These are phyloP conservation scores for Sycophaga agraensis DNA, from an alignment of 1,140 invertebrate species.

Conservation along the genomic window DNA sequence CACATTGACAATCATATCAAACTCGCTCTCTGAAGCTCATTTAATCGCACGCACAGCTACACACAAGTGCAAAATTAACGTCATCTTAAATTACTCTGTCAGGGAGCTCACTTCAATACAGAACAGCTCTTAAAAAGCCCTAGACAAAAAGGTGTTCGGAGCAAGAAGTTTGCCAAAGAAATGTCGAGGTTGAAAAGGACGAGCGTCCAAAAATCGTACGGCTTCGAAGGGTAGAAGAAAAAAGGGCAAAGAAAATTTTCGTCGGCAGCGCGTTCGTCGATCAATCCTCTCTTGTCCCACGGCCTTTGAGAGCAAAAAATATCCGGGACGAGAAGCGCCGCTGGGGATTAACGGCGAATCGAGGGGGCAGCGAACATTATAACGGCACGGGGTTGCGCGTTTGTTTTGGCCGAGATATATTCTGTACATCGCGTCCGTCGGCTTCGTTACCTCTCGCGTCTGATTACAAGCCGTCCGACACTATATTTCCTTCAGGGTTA, in stretches of 20 bases:
- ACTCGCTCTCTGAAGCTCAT: not conserved
- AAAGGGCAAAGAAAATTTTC: not conserved
- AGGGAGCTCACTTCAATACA: not conserved
- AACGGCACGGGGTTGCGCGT: too few species aligned
- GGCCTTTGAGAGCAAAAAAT: not conserved
- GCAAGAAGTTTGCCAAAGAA: not conserved
- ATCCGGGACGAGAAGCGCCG: slow-evolving; percentile 4
- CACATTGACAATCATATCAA: too few species aligned
- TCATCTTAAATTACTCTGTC: not conserved
- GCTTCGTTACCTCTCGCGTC: not conserved
- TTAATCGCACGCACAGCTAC: not conserved
- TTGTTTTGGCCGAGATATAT: too few species aligned
- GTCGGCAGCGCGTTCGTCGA: not conserved
- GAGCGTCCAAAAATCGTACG: not conserved
- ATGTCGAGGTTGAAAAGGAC: not conserved
- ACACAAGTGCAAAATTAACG: not conserved
- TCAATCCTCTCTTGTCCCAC: not conserved
- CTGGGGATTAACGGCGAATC: slow-evolving; percentile 9
- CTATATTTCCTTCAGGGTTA: not conserved
- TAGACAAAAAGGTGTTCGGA: not conserved
- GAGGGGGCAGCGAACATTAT: not conserved
- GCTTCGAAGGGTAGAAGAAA: not conserved
- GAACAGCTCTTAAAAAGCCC: too few species aligned
- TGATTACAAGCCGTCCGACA: not conserved
- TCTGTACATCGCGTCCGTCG: too few species aligned